A percentile compares a stretch with the other conserved stretches of the same genome.
These are phyloP conservation scores for Calonectris borealis DNA, from an alignment of 2,113 vertebrate species.

Conservation along the genomic window DNA sequence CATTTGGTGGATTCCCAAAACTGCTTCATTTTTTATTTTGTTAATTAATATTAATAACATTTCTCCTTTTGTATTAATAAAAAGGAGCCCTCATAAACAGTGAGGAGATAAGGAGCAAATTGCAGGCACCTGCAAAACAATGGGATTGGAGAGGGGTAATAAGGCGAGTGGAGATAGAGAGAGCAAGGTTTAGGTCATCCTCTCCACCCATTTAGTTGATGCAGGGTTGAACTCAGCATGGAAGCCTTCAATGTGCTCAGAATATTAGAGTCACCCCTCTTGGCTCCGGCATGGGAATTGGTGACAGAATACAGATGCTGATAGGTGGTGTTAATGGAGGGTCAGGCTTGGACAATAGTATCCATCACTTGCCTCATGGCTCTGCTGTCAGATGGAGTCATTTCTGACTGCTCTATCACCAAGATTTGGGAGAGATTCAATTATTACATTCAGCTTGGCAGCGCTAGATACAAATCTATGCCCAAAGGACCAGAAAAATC, in stretches of 20 bases:
- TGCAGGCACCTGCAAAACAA: constrained; percentile 86
- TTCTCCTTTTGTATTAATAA: constrained; percentile 78
- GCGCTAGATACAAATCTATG: constrained; percentile 60
- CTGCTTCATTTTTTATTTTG: constrained; percentile 76
- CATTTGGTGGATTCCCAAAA: constrained; percentile 75
- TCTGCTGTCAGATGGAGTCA: constrained; percentile 81
- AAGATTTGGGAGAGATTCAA: constrained; percentile 85
- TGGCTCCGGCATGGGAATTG: constrained; percentile 78
- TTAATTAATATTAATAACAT: constrained; percentile 85
- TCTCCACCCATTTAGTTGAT: constrained; percentile 77
- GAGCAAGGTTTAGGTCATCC: constrained; percentile 69
- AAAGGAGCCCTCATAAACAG: constrained; percentile 77
- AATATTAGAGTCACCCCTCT: constrained; percentile 83
- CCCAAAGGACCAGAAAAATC: constrained; percentile 17
- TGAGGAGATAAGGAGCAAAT: constrained; percentile 83
- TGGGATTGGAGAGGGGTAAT: constrained; percentile 75
- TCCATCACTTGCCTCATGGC: constrained; percentile 89
- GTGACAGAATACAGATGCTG: constrained; percentile 91
- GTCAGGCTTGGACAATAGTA: constrained; percentile 90
- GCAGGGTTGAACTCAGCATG: constrained; percentile 71
- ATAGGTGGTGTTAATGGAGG: constrained; percentile 93
- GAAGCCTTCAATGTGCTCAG: constrained; percentile 76
- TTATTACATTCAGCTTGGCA: constrained; percentile 83
- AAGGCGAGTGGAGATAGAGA: constrained; percentile 69
- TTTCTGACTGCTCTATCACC: constrained; percentile 83